phyloP scores from a whole-genome alignment of 2,113 vertebrate genomes.

The Notothenia rossii region DNA sequence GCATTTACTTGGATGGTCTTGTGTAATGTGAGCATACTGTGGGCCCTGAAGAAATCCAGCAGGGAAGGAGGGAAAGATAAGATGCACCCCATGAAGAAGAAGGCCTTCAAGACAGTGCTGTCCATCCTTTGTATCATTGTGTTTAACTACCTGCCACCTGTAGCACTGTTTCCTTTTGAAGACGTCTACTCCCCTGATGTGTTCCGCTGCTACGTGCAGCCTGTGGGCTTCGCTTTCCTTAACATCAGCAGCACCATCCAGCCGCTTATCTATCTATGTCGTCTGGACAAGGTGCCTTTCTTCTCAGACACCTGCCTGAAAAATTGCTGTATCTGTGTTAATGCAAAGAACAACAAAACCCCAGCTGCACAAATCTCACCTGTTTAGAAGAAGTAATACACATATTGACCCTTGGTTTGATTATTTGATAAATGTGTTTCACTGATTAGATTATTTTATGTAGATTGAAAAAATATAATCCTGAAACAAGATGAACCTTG shows the following conservation, averaged over 20 bases:
- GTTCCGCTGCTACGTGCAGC: constrained; percentile 84
- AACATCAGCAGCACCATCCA: constrained; percentile 86
- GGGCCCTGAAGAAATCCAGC: constrained; percentile 78
- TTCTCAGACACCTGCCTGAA: constrained; percentile 55
- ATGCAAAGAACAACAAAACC: background rate
- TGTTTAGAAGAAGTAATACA: constrained; percentile 21
- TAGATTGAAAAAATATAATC: background rate
- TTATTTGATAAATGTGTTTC: background rate
- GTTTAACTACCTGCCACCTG: constrained; percentile 83
- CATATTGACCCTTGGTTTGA: background rate
- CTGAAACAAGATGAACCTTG: too few species aligned
- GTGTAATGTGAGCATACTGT: constrained; percentile 80
- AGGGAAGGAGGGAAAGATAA: constrained; percentile 78
- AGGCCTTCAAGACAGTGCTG: constrained; percentile 83
- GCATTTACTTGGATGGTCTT: constrained; percentile 81
- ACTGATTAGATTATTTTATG: background rate
- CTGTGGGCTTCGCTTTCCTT: constrained; percentile 80
- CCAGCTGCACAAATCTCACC: constrained; percentile 8
- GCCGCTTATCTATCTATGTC: constrained; percentile 80
- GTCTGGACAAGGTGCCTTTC: constrained; percentile 80
- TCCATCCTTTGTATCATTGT: constrained; percentile 81
- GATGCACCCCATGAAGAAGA: constrained; percentile 87
- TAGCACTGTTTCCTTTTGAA: constrained; percentile 83
- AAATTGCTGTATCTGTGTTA: constrained; percentile 47
- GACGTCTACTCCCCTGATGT: constrained; percentile 69